Conservation (phyloP, 2,888 invertebrate species). For the Synanthedon tipuliformis region DNA sequence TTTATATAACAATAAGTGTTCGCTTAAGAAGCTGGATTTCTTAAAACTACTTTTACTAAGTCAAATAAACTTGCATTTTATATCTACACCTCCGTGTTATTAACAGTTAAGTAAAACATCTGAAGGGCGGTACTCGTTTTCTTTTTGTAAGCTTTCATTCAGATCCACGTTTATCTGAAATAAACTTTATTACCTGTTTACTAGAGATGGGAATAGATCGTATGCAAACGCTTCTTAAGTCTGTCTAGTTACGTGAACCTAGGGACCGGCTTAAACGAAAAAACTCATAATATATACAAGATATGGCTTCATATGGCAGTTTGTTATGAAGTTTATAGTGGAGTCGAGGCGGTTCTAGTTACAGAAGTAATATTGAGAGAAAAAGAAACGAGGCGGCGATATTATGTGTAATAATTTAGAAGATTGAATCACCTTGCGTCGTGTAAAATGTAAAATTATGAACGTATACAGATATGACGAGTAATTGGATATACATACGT, state of each 20-base stretch:
- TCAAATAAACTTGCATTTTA: slow-evolving; percentile 35
- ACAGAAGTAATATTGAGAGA: slow-evolving; percentile 39
- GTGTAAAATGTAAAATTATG: slow-evolving; percentile 26
- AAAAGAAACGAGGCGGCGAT: slow-evolving; percentile 34
- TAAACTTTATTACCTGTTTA: slow-evolving; percentile 14
- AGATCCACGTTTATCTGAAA: slow-evolving; percentile 11
- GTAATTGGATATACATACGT: slow-evolving; percentile 48
- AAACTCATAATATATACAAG: slow-evolving; percentile 67
- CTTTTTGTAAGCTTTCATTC: slow-evolving; percentile 21
- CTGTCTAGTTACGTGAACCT: slow-evolving; percentile 14
- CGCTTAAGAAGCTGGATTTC: slow-evolving; percentile 15
- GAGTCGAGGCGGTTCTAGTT: slow-evolving; percentile 53
- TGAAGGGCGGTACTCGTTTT: slow-evolving; percentile 38
- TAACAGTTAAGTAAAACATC: slow-evolving; percentile 58
- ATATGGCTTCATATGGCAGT: slow-evolving; percentile 64
- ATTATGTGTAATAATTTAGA: slow-evolving; percentile 52
- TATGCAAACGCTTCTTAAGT: slow-evolving; percentile 11
- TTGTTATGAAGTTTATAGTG: slow-evolving; percentile 69
- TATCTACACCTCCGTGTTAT: slow-evolving; percentile 48
- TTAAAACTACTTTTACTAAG: slow-evolving; percentile 35
- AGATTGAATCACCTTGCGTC: slow-evolving; percentile 31
- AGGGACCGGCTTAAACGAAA: slow-evolving; percentile 54
- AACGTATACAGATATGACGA: slow-evolving; percentile 30
- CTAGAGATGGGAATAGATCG: slow-evolving; percentile 13
- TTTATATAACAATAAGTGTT: too few species aligned